Percentiles rank a stretch among this genome's conserved stretches.
phyloP scores from a whole-genome alignment of 1,140 invertebrate genomes.

The Heliconius congener region DNA sequence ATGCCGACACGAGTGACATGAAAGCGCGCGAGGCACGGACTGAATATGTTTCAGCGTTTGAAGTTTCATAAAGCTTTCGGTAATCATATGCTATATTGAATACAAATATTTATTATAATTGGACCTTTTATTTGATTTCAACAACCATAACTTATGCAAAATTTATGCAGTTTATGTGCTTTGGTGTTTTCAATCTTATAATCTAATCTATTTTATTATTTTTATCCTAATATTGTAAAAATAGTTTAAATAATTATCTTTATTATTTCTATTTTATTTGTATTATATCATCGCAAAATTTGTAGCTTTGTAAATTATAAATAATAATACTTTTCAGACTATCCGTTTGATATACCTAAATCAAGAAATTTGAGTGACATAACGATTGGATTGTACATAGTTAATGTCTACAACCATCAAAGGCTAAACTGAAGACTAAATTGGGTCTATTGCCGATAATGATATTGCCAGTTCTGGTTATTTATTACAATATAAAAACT shows the following conservation, averaged over 20 bases:
- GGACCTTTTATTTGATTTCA: background rate
- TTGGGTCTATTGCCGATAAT: background rate
- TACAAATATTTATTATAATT: background rate
- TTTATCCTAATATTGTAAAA: no score
- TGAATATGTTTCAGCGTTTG: conserved; percentile 49
- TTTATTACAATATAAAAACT: background rate
- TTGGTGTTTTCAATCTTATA: no score
- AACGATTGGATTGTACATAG: background rate
- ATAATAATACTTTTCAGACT: background rate
- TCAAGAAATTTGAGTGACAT: background rate
- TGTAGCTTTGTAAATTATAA: no score
- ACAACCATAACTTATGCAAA: no score
- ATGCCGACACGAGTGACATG: conserved; percentile 53
- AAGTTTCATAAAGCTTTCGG: conserved; percentile 26
- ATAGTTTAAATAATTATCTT: no score
- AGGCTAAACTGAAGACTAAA: background rate
- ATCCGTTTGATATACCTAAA: background rate
- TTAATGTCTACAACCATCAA: background rate
- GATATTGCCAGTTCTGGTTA: background rate
- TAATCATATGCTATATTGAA: background rate
- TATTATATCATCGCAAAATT: no score
- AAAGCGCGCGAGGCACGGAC: conserved; percentile 56
- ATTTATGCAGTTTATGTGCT: no score
- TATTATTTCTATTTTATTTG: no score
- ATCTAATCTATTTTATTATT: no score